phyloP scores from a whole-genome alignment of 2,797 vertebrate genomes.

The Paratrypauchen microcephalus region DNA sequence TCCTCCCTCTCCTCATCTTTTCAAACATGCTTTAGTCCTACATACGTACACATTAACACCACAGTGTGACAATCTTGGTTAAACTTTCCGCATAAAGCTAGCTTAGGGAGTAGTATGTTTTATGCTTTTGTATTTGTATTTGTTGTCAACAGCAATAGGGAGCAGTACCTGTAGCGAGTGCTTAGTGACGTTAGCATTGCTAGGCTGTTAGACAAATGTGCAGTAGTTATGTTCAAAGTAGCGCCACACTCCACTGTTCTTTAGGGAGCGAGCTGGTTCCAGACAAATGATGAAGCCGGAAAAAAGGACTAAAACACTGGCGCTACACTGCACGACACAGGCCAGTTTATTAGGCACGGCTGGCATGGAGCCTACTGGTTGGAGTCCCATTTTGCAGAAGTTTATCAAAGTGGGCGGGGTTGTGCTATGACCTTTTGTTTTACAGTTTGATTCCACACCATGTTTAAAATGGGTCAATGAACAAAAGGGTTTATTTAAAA shows the following conservation, averaged over 20 bases:
- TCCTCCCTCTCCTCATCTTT: no score
- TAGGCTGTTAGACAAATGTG: constrained; percentile 28
- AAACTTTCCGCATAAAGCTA: constrained; percentile 15
- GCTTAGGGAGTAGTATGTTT: constrained; percentile 26
- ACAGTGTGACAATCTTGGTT: constrained; percentile 12
- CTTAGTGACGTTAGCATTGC: constrained; percentile 26
- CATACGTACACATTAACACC: neutral
- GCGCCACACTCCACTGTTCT: constrained; percentile 4
- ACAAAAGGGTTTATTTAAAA: neutral
- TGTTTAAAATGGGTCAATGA: neutral
- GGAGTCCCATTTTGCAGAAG: neutral
- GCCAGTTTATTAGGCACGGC: neutral
- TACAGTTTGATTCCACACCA: neutral
- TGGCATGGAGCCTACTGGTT: neutral
- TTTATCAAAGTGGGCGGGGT: neutral
- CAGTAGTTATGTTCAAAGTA: constrained; percentile 11
- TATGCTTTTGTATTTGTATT: constrained; percentile 24
- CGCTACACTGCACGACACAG: neutral
- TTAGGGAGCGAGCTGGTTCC: neutral
- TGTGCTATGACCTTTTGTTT: neutral
- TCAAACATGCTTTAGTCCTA: constrained; percentile 15
- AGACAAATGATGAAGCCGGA: neutral
- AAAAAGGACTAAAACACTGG: neutral
- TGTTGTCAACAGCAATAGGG: constrained; percentile 32
- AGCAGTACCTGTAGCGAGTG: constrained; percentile 24